Evolutionary conservation across 2,888 invertebrate genomes (phyloP).

Genomic region (Dicyrtomina minuta): DNA sequence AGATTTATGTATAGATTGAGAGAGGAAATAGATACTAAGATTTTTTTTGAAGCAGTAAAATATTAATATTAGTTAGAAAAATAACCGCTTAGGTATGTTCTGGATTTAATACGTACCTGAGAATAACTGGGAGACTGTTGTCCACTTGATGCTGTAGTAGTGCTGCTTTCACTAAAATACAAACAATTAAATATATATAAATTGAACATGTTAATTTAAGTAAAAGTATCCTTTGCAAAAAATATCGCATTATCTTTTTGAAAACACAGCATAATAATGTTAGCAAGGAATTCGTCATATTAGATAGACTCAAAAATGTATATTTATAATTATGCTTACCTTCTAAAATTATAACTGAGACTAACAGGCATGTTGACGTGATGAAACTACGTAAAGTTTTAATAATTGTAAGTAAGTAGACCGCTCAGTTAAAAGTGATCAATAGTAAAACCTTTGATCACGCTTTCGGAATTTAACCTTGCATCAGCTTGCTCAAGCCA

Average conservation of each 20-base stretch:
- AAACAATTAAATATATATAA: slow-evolving; percentile 3
- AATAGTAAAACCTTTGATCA: too few species aligned
- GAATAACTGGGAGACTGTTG: slow-evolving; percentile 35
- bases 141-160: slow-evolving; percentile 35
- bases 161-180: slow-evolving; percentile 31
- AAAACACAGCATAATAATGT: background rate
- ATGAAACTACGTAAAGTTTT: too few species aligned
- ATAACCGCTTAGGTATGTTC: background rate
- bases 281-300: background rate
- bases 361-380: slow-evolving; percentile 19
- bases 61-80: background rate
- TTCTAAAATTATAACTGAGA: slow-evolving; percentile 28
- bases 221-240: background rate
- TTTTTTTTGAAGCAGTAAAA: background rate
- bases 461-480: too few species aligned
- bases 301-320: background rate
- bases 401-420: too few species aligned
- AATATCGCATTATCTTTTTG: background rate
- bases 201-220: background rate
- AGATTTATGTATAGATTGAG: background rate
- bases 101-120: slow-evolving; percentile 19
- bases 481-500: too few species aligned
- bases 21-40: background rate
- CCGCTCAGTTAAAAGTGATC: too few species aligned
- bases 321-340: slow-evolving; percentile 22